Evolutionary conservation across 2,113 vertebrate genomes (phyloP).

Genomic region (Formicarius rufipectus): DNA sequence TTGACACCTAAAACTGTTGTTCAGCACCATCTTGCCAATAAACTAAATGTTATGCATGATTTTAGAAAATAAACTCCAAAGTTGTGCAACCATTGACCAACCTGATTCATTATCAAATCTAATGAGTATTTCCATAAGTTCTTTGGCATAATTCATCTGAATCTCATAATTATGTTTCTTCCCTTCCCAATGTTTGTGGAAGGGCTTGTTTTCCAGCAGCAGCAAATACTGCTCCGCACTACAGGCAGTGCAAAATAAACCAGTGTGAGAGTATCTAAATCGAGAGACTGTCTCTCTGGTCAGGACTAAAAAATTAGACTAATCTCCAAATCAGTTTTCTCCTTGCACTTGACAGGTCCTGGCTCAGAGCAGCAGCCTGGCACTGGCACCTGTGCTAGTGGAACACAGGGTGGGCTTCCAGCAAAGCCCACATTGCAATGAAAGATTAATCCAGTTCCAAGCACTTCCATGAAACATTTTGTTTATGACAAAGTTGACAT

Average conservation of each 20-base stretch:
- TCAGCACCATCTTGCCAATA: background rate
- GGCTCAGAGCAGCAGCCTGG: background rate
- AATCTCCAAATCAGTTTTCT: background rate
- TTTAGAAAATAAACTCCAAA: background rate
- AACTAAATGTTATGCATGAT: background rate
- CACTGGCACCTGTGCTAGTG: background rate
- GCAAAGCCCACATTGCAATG: fast-evolving
- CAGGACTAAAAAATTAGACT: background rate
- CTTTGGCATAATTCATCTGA: background rate
- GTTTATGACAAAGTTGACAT: background rate
- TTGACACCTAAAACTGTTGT: background rate
- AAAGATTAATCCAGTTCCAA: background rate
- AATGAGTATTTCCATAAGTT: background rate
- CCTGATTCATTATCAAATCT: background rate
- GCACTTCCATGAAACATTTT: fast-evolving
- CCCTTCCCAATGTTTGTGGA: background rate
- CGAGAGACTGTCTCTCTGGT: background rate
- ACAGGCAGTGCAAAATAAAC: background rate
- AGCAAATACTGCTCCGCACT: background rate
- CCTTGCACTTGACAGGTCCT: fast-evolving
- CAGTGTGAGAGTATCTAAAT: background rate
- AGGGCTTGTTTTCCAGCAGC: background rate
- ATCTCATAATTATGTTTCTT: background rate
- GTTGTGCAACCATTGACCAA: background rate
- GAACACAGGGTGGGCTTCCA: fast-evolving